Conservation (phyloP, 2,113 vertebrate species). For the Thunnus thynnus region DNA sequence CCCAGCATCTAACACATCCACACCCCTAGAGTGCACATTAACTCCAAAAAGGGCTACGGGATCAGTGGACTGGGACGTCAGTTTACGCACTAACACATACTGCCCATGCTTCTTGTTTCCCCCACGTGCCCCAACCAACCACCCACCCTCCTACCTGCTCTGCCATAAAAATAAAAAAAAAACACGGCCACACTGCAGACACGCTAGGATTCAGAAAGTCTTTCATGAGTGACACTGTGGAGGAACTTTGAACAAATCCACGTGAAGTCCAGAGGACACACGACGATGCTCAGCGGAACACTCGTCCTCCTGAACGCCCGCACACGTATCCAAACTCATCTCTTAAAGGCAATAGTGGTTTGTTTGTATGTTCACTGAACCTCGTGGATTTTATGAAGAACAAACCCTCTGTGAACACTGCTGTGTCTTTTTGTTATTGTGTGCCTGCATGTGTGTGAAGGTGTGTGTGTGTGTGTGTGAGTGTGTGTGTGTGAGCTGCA, state of each 20-base stretch:
- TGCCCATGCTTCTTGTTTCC: constrained; percentile 28
- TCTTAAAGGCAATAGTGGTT: constrained; percentile 74
- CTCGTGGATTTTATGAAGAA: constrained; percentile 28
- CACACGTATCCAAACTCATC: constrained; percentile 44
- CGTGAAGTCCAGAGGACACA: constrained; percentile 1
- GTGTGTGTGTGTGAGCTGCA: constrained; percentile 23
- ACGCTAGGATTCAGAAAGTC: background rate
- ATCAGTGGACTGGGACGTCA: constrained; percentile 63
- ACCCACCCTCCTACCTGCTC: background rate
- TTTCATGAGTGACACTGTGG: constrained; percentile 10
- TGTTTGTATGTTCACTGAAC: constrained; percentile 48
- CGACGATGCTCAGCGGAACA: constrained; percentile 6
- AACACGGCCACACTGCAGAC: background rate
- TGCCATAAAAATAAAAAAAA: background rate
- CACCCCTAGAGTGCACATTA: constrained; percentile 59
- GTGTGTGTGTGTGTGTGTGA: constrained; percentile 15
- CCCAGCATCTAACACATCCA: constrained; percentile 20
- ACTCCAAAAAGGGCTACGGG: constrained; percentile 78
- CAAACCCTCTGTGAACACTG: constrained; percentile 54
- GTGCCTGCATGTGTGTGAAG: constrained; percentile 21
- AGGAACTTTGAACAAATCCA: constrained; percentile 36
- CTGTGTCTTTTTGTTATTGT: constrained; percentile 59
- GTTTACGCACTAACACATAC: constrained; percentile 51
- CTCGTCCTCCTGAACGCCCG: constrained; percentile 26
- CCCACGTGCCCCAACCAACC: background rate